phyloP scores from a whole-genome alignment of 2,888 invertebrate genomes.

The Tenthredo mesomela region DNA sequence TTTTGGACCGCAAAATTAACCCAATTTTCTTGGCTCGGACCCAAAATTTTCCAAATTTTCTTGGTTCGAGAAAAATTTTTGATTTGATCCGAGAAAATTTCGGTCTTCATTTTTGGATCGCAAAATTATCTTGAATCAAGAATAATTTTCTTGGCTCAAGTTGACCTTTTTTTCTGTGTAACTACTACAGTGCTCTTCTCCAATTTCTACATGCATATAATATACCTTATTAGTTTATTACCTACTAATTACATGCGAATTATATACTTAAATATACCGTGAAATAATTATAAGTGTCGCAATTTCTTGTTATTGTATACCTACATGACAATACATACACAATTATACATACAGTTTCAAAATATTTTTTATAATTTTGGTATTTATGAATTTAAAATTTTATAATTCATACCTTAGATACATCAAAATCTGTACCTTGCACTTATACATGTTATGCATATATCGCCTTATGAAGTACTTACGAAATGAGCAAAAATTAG shows the following conservation, averaged over 20 bases:
- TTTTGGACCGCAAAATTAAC: too few species aligned
- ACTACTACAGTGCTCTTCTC: neutral
- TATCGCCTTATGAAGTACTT: neutral
- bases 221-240: neutral
- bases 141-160: too few species aligned
- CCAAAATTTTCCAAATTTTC: too few species aligned
- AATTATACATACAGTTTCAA: neutral
- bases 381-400: neutral
- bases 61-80: too few species aligned
- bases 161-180: too few species aligned
- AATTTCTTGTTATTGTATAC: neutral
- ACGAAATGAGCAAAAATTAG: constrained; percentile 27
- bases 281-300: neutral
- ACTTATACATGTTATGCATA: neutral
- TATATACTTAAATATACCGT: neutral
- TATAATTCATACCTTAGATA: neutral
- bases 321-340: too few species aligned
- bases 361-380: neutral
- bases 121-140: too few species aligned
- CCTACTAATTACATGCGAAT: neutral
- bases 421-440: neutral
- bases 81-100: too few species aligned
- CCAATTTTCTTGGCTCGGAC: too few species aligned
- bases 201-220: neutral
- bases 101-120: too few species aligned